Evolutionary conservation across 2,113 vertebrate species (phyloP).

Genomic region (Toxotes jaculatrix): DNA sequence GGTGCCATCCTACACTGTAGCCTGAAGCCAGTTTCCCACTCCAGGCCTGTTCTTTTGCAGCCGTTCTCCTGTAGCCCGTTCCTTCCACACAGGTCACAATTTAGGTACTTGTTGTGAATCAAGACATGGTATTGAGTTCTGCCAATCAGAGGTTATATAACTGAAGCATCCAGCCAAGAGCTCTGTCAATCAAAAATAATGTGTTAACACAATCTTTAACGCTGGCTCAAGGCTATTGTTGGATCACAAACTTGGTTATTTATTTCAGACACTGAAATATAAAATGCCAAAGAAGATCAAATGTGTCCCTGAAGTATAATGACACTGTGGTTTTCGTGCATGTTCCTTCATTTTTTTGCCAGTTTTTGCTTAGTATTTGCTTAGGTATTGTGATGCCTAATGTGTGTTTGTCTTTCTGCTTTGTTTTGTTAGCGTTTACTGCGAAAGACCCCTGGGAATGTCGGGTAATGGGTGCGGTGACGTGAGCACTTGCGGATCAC

Average conservation of each 20-base stretch:
- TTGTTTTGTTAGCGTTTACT: no score
- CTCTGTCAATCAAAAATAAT: constrained; percentile 59
- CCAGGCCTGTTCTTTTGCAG: constrained; percentile 1
- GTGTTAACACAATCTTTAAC: constrained; percentile 28
- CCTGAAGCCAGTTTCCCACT: constrained; percentile 9
- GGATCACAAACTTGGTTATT: constrained; percentile 9
- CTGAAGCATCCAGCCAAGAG: constrained; percentile 40
- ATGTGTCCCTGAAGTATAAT: not conserved
- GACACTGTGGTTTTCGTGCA: not conserved
- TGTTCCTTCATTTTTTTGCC: not conserved
- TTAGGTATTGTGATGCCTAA: no score
- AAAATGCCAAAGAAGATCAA: constrained; percentile 22
- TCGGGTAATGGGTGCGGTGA: no score
- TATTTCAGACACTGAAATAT: constrained; percentile 19
- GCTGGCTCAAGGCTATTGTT: constrained; percentile 38
- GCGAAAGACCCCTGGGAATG: no score
- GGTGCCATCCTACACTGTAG: constrained; percentile 1
- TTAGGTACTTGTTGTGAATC: constrained; percentile 29
- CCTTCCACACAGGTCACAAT: constrained; percentile 7
- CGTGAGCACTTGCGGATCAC: no score
- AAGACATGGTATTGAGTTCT: constrained; percentile 34
- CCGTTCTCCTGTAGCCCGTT: not conserved
- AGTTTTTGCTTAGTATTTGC: no score
- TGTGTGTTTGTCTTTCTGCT: no score
- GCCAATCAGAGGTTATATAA: constrained; percentile 62